phyloP scores from a whole-genome alignment of 2,113 vertebrate species.

The Bubo scandiacus region DNA sequence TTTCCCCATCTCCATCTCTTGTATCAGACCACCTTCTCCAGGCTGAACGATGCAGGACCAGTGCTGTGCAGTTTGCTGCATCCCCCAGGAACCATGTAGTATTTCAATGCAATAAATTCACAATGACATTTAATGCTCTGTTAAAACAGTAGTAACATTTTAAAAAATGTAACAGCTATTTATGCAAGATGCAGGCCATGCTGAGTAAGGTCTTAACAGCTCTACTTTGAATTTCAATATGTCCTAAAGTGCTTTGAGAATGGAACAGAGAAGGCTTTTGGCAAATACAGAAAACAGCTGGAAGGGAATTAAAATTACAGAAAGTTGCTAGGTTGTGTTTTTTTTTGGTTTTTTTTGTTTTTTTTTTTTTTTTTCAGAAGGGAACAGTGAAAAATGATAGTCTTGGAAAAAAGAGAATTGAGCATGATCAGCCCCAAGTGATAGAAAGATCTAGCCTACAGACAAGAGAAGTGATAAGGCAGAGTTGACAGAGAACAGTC shows the following conservation, averaged over 20 bases:
- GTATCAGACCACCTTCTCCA: background rate
- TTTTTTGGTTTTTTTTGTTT: too few relatives aligned
- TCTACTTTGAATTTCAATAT: background rate
- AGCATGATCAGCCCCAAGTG: background rate
- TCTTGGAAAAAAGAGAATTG: background rate
- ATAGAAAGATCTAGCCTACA: background rate
- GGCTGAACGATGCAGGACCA: background rate
- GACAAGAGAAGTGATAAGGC: background rate
- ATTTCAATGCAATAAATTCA: background rate
- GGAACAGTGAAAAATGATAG: background rate
- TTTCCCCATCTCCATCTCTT: background rate
- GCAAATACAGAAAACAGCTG: background rate
- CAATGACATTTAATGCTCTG: background rate
- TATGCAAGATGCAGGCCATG: background rate
- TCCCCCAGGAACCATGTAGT: background rate
- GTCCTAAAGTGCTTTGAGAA: background rate
- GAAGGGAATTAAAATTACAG: background rate
- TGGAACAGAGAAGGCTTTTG: background rate
- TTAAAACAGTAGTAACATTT: background rate
- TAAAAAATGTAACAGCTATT: background rate
- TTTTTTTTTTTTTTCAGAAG: background rate
- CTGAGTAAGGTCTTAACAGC: background rate
- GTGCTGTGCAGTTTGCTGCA: background rate
- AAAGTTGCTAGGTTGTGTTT: background rate
- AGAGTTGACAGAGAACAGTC: background rate